Evolutionary conservation across 2,113 vertebrate genomes (phyloP).

Genomic region (Ciconia boyciana): DNA sequence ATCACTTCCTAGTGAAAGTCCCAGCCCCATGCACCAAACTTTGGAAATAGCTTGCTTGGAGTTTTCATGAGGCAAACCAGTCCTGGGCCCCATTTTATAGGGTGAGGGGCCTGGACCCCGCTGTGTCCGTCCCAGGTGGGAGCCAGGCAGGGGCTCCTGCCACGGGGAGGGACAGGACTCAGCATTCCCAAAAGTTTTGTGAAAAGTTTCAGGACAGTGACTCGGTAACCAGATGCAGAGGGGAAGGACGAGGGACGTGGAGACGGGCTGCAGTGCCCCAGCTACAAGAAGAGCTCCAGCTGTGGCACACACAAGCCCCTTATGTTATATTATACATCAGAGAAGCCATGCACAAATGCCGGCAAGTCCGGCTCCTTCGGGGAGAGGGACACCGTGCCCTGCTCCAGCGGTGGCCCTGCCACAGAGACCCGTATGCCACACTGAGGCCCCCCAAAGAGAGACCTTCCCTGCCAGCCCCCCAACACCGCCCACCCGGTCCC

Average conservation of each 20-base stretch:
- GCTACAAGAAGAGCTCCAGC: no score
- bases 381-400: accelerated
- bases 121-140: not conserved
- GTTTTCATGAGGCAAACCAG: not conserved
- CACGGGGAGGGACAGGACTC: not conserved
- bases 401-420: not conserved
- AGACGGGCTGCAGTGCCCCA: not conserved
- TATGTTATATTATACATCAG: not conserved
- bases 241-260: accelerated
- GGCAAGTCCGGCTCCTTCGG: not conserved
- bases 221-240: not conserved
- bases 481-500: not conserved
- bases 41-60: not conserved
- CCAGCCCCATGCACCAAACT: accelerated
- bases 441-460: not conserved
- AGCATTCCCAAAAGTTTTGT: not conserved
- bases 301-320: not conserved
- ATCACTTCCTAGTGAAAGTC: not conserved
- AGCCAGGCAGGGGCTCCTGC: not conserved
- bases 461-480: not conserved
- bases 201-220: not conserved
- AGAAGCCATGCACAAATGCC: not conserved
- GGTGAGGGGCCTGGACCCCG: not conserved
- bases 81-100: accelerated
- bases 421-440: not conserved